These are phyloP conservation scores for Chinchilla lanigera DNA, from an alignment of 2,113 vertebrate species.

Conservation along the genomic window DNA sequence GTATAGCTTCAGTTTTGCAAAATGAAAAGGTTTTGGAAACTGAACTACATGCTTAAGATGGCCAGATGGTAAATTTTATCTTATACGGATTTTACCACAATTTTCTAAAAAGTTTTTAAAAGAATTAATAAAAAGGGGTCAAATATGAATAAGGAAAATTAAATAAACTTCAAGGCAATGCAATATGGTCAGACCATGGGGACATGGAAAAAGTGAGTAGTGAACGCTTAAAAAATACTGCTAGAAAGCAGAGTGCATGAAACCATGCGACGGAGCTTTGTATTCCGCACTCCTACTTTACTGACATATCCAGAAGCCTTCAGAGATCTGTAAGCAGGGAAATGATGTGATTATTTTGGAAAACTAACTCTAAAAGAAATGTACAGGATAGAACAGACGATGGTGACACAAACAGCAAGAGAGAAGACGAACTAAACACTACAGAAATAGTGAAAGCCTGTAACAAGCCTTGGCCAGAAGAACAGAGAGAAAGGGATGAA, in stretches of 20 bases:
- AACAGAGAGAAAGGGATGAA: neutral
- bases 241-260: neutral
- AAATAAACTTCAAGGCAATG: constrained; percentile 18
- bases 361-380: constrained; percentile 27
- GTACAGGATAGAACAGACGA: neutral
- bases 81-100: neutral
- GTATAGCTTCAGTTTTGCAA: neutral
- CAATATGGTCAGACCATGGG: neutral
- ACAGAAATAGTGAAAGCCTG: neutral
- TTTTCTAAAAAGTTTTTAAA: neutral
- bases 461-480: neutral
- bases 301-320: neutral
- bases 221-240: neutral
- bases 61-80: neutral
- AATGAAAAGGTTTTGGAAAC: neutral
- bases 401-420: neutral
- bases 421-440: neutral
- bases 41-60: neutral
- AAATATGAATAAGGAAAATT: neutral
- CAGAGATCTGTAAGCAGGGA: neutral
- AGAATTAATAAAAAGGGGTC: neutral
- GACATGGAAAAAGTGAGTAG: neutral
- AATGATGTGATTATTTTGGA: neutral
- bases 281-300: neutral
- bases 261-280: neutral